phyloP scores from a whole-genome alignment of 2,888 invertebrate species.

The Athalia circularis region DNA sequence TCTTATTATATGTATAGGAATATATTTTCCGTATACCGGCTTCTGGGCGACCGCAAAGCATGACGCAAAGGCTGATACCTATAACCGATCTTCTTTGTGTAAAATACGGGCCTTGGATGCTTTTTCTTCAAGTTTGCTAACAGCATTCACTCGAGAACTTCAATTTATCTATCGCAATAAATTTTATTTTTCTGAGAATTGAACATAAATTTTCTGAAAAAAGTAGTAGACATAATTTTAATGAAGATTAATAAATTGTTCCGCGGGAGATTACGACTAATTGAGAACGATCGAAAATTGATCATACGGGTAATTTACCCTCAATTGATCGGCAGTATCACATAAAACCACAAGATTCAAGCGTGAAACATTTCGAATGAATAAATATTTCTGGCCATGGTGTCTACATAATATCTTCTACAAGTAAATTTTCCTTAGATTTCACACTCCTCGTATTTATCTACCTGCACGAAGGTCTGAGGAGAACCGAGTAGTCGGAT shows the following conservation, averaged over 20 bases:
- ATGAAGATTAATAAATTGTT: too few relatives aligned
- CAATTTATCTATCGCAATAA: not conserved
- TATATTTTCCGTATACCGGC: conserved; percentile 4
- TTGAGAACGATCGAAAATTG: too few relatives aligned
- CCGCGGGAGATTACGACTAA: too few relatives aligned
- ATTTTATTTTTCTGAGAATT: too few relatives aligned
- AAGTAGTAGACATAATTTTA: too few relatives aligned
- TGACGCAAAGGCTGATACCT: not conserved
- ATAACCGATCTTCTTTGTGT: conserved; percentile 9
- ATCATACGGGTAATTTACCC: not conserved
- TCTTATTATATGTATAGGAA: conserved; percentile 9
- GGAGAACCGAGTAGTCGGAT: not conserved
- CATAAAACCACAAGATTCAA: not conserved
- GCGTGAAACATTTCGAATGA: not conserved
- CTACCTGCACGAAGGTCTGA: not conserved
- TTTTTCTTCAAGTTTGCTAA: conserved; percentile 18
- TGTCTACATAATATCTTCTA: not conserved
- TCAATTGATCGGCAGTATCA: not conserved
- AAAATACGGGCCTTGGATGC: not conserved
- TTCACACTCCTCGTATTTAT: not conserved
- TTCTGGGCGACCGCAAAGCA: conserved; percentile 3
- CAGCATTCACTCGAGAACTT: not conserved
- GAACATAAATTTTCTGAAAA: too few relatives aligned
- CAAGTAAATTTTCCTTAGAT: not conserved
- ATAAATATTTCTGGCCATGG: not conserved